Conservation (phyloP, 2,888 invertebrate genomes). For the Drosophila nr. perissopoda region DNA sequence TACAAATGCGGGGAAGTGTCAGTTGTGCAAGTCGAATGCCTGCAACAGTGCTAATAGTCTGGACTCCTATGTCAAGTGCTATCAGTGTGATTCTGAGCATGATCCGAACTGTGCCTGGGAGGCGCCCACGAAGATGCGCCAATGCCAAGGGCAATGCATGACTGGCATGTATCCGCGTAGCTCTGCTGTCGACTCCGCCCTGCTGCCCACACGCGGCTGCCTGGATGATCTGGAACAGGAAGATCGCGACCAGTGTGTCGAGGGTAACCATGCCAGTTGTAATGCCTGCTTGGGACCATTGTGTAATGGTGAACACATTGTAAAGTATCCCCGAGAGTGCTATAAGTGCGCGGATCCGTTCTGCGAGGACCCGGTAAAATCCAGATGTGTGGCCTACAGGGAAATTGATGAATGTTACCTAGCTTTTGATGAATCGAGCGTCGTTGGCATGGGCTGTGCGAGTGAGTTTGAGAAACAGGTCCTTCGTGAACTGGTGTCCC, state of each 20-base stretch:
- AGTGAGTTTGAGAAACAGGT: constrained; percentile 75
- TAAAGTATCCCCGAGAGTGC: constrained; percentile 71
- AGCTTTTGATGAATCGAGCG: constrained; percentile 54
- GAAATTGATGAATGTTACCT: constrained; percentile 76
- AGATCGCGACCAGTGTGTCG: constrained; percentile 68
- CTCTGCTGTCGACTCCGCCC: constrained; percentile 65
- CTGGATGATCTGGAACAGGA: constrained; percentile 77
- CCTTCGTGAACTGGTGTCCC: constrained; percentile 63
- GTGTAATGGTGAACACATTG: constrained; percentile 71
- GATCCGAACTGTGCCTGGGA: constrained; percentile 57
- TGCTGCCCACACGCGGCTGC: constrained; percentile 78
- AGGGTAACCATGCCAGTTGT: constrained; percentile 60
- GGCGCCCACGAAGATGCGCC: constrained; percentile 56
- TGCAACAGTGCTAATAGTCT: constrained; percentile 74
- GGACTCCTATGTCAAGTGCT: constrained; percentile 71
- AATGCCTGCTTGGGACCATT: constrained; percentile 59
- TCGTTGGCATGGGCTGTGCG: constrained; percentile 79
- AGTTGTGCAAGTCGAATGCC: constrained; percentile 79
- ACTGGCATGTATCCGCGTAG: constrained; percentile 77
- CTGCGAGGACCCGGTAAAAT: constrained; percentile 49
- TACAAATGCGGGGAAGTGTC: constrained; percentile 59
- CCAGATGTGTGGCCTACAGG: constrained; percentile 69
- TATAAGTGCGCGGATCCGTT: constrained; percentile 58
- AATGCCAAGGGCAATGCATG: constrained; percentile 79
- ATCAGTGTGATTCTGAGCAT: constrained; percentile 74